Evolutionary conservation across 2,888 invertebrate species (phyloP), one percentile per base, ranked within the genome.

Genomic region (Amblyjoppa fuscipennis): DNA sequence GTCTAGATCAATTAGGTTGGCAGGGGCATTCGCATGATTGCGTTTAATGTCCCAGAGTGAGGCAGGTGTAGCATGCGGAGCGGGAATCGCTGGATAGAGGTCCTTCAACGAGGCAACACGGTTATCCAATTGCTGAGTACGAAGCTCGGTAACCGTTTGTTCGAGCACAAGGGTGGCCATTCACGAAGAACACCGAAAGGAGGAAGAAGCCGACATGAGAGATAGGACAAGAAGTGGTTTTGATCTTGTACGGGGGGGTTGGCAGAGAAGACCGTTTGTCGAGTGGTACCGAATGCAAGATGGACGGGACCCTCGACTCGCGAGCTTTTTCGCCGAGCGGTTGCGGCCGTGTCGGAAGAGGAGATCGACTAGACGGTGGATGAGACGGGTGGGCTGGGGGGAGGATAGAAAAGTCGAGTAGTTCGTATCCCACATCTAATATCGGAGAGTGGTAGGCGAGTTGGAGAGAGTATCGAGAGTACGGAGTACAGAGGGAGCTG

Each of bases 401-500:
- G 41, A 56, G 80, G 69, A 77, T 68, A 77, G 83, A 85, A 78
- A 83, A 78, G 69, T 87, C 86, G 69, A 77, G 83, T 76, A 64
- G 59, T 85, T 79, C 75, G 69, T 75, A 76, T 80, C 71, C 76
- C 56, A 80, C 83, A 85, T 83, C 78, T 84, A 87, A 88, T 87
- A 87, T 87, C 77, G 71, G 61, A 77, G 87, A 88, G 87, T 88
- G 85, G 84, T 87, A 78, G 51, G 28, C 16, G 51, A 71, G 28
- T 38, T n/a, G 69, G 38, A 51, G 38, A 69, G 49, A 74, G 45
- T n/a, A 38, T 45, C 20, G 59, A 59, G 59, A 59, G 25, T 31
- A 38, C 49, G 66, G 49, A 7, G 49, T 51, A 38, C 20, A 41
- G 74, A 34, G 51, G n/a, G 20, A 76, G 76, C 9, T 11, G 16